Base-by-base conservation (phyloP, 2,888 invertebrate species). In the Dromius quadrimaculatus region DNA sequence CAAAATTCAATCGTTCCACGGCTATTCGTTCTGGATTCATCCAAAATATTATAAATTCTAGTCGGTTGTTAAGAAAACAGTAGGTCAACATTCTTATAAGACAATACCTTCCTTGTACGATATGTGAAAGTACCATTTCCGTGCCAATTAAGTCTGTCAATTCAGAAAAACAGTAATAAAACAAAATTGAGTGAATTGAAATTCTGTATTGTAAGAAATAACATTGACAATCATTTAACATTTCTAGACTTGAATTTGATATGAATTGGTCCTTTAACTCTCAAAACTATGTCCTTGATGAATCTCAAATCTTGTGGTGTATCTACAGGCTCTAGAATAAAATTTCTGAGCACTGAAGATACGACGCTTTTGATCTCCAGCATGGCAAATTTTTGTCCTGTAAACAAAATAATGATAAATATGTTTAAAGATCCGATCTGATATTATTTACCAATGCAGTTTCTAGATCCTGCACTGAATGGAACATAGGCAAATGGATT, bases 361-460 rank as follows among this genome's bases (percentile, higher is more conserved):
- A 90, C 76, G 1, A 88, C 76, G 69, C 87, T 84, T 78, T 87
- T 87, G 11, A 89, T 85, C 78, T 90, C 90, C 36, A 88, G 77
- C 80, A 88, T 85, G 0, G 90, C 90, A 76, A 88, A 90, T 73
- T 87, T 86, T 79, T 90, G 87, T 11, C 90, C 89, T 89, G 81
- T 1, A 41, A 57, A 43, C 13, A 43, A 43, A 43, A 43, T 32
- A 6, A 9, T 32, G 9, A 6, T 32, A 32, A 5, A 17, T 15
- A 43, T 8, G 9, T 43, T 5, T 23, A 23, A 2, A 23, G 11
- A 1, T 50, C 20, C 9, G 11, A 9, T 23, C n/a, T 32, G 9
- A 32, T 32, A 28, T 13, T 6, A 45, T 20, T 74, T 75, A 80
- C 80, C 80, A 20, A 81, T 78, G 43, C 80, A 81, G 72, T 79